Conservation (phyloP, 2,113 vertebrate genomes). For the Oxygymnocypris stewartii region DNA sequence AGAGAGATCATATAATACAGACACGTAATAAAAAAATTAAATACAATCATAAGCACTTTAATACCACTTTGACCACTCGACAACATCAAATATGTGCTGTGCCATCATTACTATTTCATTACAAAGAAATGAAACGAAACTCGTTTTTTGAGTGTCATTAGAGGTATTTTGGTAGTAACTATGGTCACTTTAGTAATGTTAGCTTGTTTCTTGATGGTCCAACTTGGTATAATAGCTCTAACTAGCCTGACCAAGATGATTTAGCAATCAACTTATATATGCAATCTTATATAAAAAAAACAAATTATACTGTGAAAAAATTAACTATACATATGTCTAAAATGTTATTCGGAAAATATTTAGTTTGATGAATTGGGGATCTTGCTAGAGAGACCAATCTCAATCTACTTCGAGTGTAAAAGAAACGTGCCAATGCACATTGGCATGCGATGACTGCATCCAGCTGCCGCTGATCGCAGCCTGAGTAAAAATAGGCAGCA, state of each 20-base stretch:
- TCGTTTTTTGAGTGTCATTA: background rate
- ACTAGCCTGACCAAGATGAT: background rate
- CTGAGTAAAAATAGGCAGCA: too few species aligned
- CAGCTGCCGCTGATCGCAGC: too few species aligned
- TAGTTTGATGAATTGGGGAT: too few species aligned
- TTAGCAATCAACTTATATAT: too few species aligned
- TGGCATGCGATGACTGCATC: too few species aligned
- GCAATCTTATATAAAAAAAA: background rate
- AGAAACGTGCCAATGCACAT: too few species aligned
- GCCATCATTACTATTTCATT: background rate
- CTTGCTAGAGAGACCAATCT: too few species aligned
- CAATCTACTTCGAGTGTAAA: too few species aligned
- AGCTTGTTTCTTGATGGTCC: background rate
- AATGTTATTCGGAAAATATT: background rate
- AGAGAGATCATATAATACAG: background rate
- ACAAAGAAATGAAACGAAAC: background rate
- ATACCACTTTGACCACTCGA: slow-evolving; percentile 24
- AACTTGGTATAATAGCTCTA: background rate
- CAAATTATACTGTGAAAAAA: background rate
- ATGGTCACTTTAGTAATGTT: background rate
- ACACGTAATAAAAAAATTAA: background rate
- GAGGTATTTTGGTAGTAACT: background rate
- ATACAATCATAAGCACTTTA: background rate
- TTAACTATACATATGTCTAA: background rate
- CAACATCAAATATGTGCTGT: background rate